phyloP scores from a whole-genome alignment of 2,113 vertebrate species.

The Micronycteris hirsuta region DNA sequence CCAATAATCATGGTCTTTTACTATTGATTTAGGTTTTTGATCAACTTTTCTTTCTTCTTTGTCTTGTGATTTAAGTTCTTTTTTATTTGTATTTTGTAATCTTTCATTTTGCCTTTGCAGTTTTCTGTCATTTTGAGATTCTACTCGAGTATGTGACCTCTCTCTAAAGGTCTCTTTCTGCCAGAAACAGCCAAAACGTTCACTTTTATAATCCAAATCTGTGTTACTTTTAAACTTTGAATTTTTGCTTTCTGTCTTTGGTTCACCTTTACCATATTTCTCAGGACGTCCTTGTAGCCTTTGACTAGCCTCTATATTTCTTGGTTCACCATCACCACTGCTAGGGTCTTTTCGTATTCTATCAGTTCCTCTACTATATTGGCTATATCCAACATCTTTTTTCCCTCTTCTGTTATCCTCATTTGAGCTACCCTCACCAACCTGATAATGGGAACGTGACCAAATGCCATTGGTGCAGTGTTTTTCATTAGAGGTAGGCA shows the following conservation, averaged over 20 bases:
- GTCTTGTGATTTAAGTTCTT: conserved; percentile 74
- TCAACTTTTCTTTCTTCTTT: conserved; percentile 78
- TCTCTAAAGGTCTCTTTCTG: conserved; percentile 79
- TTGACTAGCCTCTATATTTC: conserved; percentile 63
- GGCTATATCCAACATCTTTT: conserved; percentile 73
- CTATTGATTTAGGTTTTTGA: conserved; percentile 63
- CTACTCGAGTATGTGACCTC: conserved; percentile 69
- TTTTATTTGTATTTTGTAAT: conserved; percentile 74
- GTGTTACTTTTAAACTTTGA: conserved; percentile 71
- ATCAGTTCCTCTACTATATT: conserved; percentile 62
- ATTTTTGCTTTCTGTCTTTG: conserved; percentile 73
- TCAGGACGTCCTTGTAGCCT: conserved; percentile 70
- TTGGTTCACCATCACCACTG: conserved; percentile 62
- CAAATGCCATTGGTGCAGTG: conserved; percentile 54
- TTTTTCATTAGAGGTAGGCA: conserved; percentile 63
- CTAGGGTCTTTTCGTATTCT: conserved; percentile 73
- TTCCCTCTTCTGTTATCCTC: conserved; percentile 77
- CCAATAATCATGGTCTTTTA: conserved; percentile 76
- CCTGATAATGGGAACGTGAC: conserved; percentile 18
- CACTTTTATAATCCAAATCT: conserved; percentile 69
- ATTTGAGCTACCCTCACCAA: conserved; percentile 60
- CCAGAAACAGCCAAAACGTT: conserved; percentile 64
- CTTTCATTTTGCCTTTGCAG: conserved; percentile 72
- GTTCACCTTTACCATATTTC: conserved; percentile 75
- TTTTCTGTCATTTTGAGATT: conserved; percentile 68